Percentiles rank a stretch among this genome's conserved stretches.
These are phyloP conservation scores for Thecocarcelia acutangulata DNA, from an alignment of 2,888 invertebrate genomes.

Conservation along the genomic window DNA sequence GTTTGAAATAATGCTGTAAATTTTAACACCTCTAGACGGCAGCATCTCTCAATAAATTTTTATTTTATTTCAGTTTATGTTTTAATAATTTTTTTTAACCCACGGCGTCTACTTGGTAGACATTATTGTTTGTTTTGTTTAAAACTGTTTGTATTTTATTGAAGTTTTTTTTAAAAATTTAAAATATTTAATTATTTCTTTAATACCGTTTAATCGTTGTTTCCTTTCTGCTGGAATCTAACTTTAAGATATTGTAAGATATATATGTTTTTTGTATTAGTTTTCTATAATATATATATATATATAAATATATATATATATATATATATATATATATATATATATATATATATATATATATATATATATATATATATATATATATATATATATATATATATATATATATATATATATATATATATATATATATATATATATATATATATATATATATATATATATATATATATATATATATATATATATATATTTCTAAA, in stretches of 20 bases:
- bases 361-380: too few relatives aligned
- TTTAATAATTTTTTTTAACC: constrained; percentile 14
- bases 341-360: too few relatives aligned
- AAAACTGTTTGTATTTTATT: constrained; percentile 62
- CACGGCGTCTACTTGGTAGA: constrained; percentile 44
- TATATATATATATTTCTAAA: not conserved
- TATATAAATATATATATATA: too few relatives aligned
- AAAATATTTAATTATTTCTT: constrained; percentile 54
- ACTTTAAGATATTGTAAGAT: constrained; percentile 61
- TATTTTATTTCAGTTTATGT: constrained; percentile 9
- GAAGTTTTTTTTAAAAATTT: constrained; percentile 58
- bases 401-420: too few relatives aligned
- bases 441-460: too few relatives aligned
- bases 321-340: too few relatives aligned
- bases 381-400: too few relatives aligned
- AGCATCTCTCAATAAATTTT: constrained; percentile 5
- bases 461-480: too few relatives aligned
- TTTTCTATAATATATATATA: constrained; percentile 12
- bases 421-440: too few relatives aligned
- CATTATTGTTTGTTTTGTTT: constrained; percentile 39
- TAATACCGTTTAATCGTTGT: constrained; percentile 61
- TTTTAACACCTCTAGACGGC: not conserved
- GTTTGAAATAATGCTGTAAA: constrained; percentile 18
- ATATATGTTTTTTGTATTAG: constrained; percentile 31
- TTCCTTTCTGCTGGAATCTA: constrained; percentile 63